Evolutionary conservation across 2,888 invertebrate species (phyloP).

Genomic region (Aspidiotus destructor): DNA sequence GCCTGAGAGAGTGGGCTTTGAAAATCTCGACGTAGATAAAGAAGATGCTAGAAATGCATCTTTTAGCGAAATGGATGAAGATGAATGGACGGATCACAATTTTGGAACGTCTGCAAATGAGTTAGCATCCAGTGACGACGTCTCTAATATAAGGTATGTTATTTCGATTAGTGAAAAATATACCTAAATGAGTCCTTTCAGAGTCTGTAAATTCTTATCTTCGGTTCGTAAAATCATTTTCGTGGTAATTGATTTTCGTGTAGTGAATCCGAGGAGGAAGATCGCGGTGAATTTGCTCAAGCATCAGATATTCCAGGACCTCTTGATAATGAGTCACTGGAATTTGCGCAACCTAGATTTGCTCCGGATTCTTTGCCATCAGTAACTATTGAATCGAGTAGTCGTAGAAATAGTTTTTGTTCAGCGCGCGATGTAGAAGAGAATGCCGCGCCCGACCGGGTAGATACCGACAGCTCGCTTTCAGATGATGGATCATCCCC

Average conservation of each 20-base stretch:
- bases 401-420: constrained; percentile 26
- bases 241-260: not conserved
- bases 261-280: constrained; percentile 49
- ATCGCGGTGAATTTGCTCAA: constrained; percentile 57
- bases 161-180: not conserved
- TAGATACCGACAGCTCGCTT: constrained; percentile 37
- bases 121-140: constrained; percentile 52
- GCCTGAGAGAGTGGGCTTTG: constrained; percentile 70
- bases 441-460: constrained; percentile 35
- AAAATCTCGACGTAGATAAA: constrained; percentile 48
- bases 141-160: constrained; percentile 36
- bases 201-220: not conserved
- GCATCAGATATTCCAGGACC: constrained; percentile 51
- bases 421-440: constrained; percentile 27
- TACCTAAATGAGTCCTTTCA: not conserved
- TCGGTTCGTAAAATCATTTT: not conserved
- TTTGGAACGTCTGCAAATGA: constrained; percentile 61
- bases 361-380: constrained; percentile 21
- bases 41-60: constrained; percentile 51
- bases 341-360: constrained; percentile 20
- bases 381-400: constrained; percentile 1
- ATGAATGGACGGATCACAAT: constrained; percentile 91
- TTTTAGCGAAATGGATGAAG: constrained; percentile 78
- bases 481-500: constrained; percentile 40
- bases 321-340: constrained; percentile 18